Evolutionary conservation across 1,140 invertebrate species (phyloP), one percentile per base, ranked within the genome.

Genomic region (Gonioctena quinquepunctata): DNA sequence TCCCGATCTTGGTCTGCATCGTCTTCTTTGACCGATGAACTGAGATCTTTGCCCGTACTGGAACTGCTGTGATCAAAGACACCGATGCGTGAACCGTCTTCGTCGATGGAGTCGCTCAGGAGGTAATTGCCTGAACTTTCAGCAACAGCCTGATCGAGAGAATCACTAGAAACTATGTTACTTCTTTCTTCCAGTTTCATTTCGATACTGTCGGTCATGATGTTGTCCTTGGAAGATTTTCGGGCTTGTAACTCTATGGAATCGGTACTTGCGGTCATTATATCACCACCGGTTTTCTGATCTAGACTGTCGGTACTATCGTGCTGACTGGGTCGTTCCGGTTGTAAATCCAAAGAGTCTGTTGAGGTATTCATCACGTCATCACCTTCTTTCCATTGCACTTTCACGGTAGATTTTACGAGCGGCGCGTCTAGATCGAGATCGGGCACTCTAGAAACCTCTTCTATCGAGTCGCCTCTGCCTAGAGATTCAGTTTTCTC

Each of bases 231-330:
- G 28, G 74, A 68, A 67, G 79, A 57, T 56, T 77, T 76, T 28
- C 80, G 74, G n/a, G 75, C 73, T 68, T 85, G 83, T 23, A 86
- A 83, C 77, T 91, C 90, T 66, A 90, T 88, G 42, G 88, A 89
- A 77, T 90, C 89, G 7, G 88, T 87, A 78, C 88, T 89, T 57
- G 87, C 86, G 11, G 88, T 87, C 87, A 89, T 88, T 66, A 86
- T 77, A 74, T 88, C 86, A 26, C 69, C 81, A 23, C 83, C 78
- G 42, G 83, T 84, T 72, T 86, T 87, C 23, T 86, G 84, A 62
- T 89, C 88, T 72, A 89, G 81, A 75, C 87, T 89, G 73, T 89
- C 88, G 11, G 86, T 85, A 71, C 88, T 89, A n/a, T 83, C 86
- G 63, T 85, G 82, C 21, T 84, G 82, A 57, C 80, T 82, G 8